Evolutionary conservation across 2,888 invertebrate genomes (phyloP), one percentile per base, ranked within the genome.

Genomic region (Drosophila mimica): DNA sequence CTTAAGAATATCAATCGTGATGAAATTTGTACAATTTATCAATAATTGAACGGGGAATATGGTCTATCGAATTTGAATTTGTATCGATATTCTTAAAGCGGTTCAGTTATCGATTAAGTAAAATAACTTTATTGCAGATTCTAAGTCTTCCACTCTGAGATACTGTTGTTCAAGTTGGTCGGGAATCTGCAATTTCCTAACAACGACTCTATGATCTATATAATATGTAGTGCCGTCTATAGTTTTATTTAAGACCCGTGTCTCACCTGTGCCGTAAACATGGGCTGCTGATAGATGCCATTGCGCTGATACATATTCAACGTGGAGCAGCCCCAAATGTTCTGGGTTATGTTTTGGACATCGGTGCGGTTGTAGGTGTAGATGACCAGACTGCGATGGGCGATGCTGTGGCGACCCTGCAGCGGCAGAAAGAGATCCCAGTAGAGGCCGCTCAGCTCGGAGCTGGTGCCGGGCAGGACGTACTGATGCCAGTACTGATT

Each of bases 341-440:
- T 81, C 62, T 92, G 90, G 4, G 91, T 92, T 1, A 93, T 92
- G 51, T 92, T 90, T 0, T 82, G 67, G 0, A 90, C 71, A 67
- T 92, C 81, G 0, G 84, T 81, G 30, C 93, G 87, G 64, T 93
- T 92, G 40, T 88, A 91, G 11, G 90, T 91, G 58, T 91, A 91
- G 3, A 92, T 83, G 3, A 92, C 91, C 53, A 99, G 91, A 9
- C 97, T 96, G 71, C 98, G 94, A 74, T 98, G 98, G 54, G 96
- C 93, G 59, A 98, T 95, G 82, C 97, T 98, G 83, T 96, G 92
- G 0, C 94, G 92, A 0, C 98, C 98, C 83, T 96, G 96, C 33
- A 99, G 93, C 0, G 98, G 98, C 56, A 99, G 94, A 93, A 96
- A 98, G 4, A 95, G 94, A 91, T 99, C 99, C 96, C 97, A 96